Evolutionary conservation across 2,797 vertebrate species (phyloP).

Genomic region (Arnoldichthys spilopterus): DNA sequence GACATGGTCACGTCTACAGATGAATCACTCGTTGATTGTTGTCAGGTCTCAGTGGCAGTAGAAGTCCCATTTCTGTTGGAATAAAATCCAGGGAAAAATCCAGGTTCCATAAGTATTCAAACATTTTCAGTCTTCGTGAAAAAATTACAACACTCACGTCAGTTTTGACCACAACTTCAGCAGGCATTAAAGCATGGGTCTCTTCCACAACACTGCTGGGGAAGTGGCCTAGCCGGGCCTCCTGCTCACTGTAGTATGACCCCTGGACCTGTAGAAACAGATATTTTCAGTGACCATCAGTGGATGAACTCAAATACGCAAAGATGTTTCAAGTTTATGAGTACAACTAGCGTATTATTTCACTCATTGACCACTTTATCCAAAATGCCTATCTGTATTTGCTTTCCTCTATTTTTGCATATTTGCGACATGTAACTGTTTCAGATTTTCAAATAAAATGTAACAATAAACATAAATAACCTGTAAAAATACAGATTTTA

Average conservation of each 20-base stretch:
- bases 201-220: conserved; percentile 88
- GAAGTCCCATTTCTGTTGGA: conserved; percentile 89
- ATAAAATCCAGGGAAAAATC: conserved; percentile 35
- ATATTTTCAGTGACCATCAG: conserved; percentile 9
- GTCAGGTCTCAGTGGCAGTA: conserved; percentile 81
- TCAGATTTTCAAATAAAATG: too few species aligned
- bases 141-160: conserved; percentile 74
- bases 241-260: conserved; percentile 84
- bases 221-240: conserved; percentile 86
- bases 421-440: too few species aligned
- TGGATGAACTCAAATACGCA: too few species aligned
- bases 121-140: not conserved
- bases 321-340: too few species aligned
- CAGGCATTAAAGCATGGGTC: conserved; percentile 81
- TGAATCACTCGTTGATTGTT: not conserved
- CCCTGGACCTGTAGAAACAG: conserved; percentile 80
- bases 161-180: conserved; percentile 82
- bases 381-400: too few species aligned
- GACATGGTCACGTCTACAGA: conserved; percentile 1
- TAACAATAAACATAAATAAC: too few species aligned
- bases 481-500: too few species aligned
- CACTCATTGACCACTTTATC: too few species aligned
- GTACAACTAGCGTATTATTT: too few species aligned
- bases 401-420: too few species aligned
- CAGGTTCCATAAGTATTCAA: not conserved